Conservation (phyloP, 2,113 vertebrate species). For the Tinamus guttatus region DNA sequence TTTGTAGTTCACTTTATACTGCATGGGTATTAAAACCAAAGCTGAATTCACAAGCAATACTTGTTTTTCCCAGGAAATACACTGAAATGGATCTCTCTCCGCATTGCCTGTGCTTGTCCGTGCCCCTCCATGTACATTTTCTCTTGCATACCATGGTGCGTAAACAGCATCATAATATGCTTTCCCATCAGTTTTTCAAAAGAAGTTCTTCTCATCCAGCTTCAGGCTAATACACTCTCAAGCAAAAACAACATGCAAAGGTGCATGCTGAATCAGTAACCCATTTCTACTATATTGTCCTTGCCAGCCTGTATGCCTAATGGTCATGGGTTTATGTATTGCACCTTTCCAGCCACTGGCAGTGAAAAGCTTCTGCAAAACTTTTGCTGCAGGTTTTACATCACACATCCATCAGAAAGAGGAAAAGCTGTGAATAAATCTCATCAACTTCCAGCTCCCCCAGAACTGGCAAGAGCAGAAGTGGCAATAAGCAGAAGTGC, state of each 20-base stretch:
- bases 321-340: background rate
- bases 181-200: background rate
- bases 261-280: background rate
- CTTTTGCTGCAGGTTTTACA: background rate
- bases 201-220: background rate
- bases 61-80: background rate
- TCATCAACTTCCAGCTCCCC: background rate
- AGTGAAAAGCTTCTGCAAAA: fast-evolving
- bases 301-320: background rate
- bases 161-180: background rate
- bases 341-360: background rate
- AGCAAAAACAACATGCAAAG: background rate
- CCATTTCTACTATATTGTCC: background rate
- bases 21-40: background rate
- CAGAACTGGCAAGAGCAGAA: background rate
- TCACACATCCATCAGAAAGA: background rate
- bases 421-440: background rate
- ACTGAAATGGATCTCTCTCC: background rate
- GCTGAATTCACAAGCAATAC: background rate
- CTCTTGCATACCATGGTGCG: background rate
- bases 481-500: background rate
- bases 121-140: background rate
- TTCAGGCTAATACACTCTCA: background rate
- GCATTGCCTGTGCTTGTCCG: background rate
- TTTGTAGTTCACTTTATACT: background rate